These are phyloP conservation scores for Phenganax subtilis DNA, from an alignment of 92 coral and sea anemone genomes.

Conservation along the genomic window DNA sequence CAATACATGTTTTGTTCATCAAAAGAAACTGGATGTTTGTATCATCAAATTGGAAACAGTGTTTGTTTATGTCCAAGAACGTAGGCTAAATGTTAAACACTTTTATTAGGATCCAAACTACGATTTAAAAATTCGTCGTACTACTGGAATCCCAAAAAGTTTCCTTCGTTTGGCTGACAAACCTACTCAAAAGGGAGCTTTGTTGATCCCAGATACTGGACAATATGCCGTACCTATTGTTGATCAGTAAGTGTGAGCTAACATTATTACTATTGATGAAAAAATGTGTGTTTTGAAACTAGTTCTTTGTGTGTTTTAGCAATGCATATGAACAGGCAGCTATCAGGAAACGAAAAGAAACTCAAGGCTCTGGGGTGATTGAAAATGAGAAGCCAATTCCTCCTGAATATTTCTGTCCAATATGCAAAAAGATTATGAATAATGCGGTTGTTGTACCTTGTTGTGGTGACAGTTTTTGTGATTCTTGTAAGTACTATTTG, in stretches of 20 bases:
- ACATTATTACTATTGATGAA: no score
- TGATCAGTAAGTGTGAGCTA: conserved; percentile 26
- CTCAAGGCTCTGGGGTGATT: not conserved
- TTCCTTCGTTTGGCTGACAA: conserved; percentile 51
- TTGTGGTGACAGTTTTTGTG: conserved; percentile 98
- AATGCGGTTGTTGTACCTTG: conserved; percentile 98
- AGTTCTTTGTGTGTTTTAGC: not conserved
- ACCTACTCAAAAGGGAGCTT: conserved; percentile 30
- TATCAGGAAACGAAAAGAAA: conserved; percentile 7
- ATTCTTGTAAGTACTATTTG: conserved; percentile 68
- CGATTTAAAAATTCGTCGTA: conserved; percentile 66
- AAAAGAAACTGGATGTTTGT: no score
- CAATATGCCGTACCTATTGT: conserved; percentile 39
- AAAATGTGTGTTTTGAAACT: not conserved
- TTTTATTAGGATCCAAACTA: conserved; percentile 32
- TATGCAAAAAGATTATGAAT: conserved; percentile 70
- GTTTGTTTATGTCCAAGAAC: no score
- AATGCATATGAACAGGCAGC: conserved; percentile 36
- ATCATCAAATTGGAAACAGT: no score
- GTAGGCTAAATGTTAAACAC: not conserved
- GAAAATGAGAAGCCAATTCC: conserved; percentile 51
- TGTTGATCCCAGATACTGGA: conserved; percentile 34
- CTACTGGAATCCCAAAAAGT: conserved; percentile 91
- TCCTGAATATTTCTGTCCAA: conserved; percentile 79
- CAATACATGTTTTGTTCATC: no score